phyloP scores from a whole-genome alignment of 1,140 invertebrate genomes.

The Drosophila ficusphila region DNA sequence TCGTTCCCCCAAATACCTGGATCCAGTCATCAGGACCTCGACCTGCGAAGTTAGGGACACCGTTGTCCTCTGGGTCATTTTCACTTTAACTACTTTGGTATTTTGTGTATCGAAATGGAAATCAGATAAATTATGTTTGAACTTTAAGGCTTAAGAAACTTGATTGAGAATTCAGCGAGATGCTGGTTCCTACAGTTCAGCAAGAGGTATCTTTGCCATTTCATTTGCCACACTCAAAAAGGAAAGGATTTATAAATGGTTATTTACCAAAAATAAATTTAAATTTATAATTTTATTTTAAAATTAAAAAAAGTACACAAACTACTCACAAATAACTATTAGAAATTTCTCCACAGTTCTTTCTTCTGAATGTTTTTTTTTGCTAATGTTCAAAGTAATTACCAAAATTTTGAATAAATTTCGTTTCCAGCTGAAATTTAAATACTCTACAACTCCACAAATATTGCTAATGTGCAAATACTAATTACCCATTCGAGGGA shows the following conservation, averaged over 20 bases:
- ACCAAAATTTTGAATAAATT: too few relatives aligned
- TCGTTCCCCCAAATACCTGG: constrained; percentile 19
- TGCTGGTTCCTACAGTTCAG: not conserved
- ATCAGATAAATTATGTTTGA: not conserved
- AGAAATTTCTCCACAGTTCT: too few relatives aligned
- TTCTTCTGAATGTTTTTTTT: too few relatives aligned
- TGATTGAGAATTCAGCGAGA: not conserved
- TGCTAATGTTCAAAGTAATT: too few relatives aligned
- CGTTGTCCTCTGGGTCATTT: not conserved
- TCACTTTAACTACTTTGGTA: not conserved
- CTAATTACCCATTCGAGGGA: constrained; percentile 12
- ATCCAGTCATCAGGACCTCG: constrained; percentile 28
- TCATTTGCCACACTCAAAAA: too few relatives aligned
- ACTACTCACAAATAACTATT: too few relatives aligned
- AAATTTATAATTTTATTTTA: too few relatives aligned
- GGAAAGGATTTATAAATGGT: too few relatives aligned
- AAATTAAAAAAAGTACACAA: too few relatives aligned
- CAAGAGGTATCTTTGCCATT: not conserved
- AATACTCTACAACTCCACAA: too few relatives aligned
- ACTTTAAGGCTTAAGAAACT: not conserved
- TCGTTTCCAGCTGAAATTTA: too few relatives aligned
- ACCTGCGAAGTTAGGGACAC: not conserved
- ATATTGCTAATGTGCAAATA: constrained; percentile 5
- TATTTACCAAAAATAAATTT: too few relatives aligned
- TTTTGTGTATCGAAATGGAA: not conserved